These are phyloP conservation scores for Drosophila longiperda DNA, from an alignment of 2,888 invertebrate species.

Conservation along the genomic window DNA sequence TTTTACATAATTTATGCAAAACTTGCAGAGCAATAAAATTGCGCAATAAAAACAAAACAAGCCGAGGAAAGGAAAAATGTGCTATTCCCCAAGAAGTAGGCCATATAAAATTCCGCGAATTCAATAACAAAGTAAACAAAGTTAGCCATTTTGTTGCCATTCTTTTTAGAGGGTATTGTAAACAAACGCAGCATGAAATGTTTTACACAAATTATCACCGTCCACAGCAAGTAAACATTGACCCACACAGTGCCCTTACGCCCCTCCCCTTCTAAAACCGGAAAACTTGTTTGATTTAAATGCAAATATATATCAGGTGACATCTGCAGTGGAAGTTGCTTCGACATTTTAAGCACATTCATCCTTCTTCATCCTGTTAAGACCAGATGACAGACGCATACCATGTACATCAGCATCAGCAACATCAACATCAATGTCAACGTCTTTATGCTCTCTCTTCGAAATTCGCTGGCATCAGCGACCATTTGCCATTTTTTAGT, in stretches of 20 bases:
- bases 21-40: conserved; percentile 67
- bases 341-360: conserved; percentile 11
- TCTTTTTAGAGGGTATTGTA: conserved; percentile 29
- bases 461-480: conserved; percentile 32
- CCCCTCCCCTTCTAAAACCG: background rate
- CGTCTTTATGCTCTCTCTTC: conserved; percentile 2
- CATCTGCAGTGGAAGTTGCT: conserved; percentile 4
- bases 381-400: conserved; percentile 13
- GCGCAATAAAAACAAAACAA: conserved; percentile 23
- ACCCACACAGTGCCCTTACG: background rate
- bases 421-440: conserved; percentile 25
- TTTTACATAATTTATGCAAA: conserved; percentile 77
- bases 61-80: background rate
- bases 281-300: conserved; percentile 60
- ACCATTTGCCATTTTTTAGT: conserved; percentile 37
- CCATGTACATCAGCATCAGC: conserved; percentile 14
- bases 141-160: background rate
- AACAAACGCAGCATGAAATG: conserved; percentile 44
- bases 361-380: background rate
- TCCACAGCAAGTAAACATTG: conserved; percentile 17
- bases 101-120: conserved; percentile 1
- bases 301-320: conserved; percentile 66
- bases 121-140: background rate
- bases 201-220: conserved; percentile 12
- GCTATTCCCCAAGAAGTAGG: conserved; percentile 22